Evolutionary conservation across 2,113 vertebrate species (phyloP), one percentile per base, ranked within the genome.

Genomic region (Garra rufa): DNA sequence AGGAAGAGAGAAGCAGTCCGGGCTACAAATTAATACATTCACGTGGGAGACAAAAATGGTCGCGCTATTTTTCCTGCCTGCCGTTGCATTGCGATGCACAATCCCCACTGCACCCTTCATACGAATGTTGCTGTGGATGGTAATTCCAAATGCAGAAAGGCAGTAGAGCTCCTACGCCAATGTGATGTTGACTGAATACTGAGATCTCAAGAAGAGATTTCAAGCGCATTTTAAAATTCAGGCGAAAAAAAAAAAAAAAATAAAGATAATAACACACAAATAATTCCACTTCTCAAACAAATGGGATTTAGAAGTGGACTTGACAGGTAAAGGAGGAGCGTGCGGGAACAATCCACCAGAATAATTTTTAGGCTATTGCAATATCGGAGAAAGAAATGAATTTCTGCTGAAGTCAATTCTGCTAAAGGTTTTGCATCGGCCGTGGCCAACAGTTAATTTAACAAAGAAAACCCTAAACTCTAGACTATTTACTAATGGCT

Each of bases 61-160:
- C 55, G 85, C 38, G 85, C 89, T 91, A 90, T 93, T 92, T 92
- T 87, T 90, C 87, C 79, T 90, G 88, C 87, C 89, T 89, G 89
- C 90, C 89, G 89, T 91, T 90, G 87, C 86, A 87, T 92, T 85
- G 89, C 88, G 81, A 88, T 91, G 86, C 86, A 83, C 75, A 87
- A 85, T 91, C 91, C 87, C 91, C 87, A 76, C 43, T 7, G 57
- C 87, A 85, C 89, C 74, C 85, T 87, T 89, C 89, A 87, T 87
- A 82, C 76, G 84, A 88, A 90, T 89, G 91, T 83, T 83, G 88
- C 79, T 76, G 73, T 28, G 82, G 74, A 90, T 83, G 84, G 88
- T 87, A 88, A 87, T 89, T 70, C 52, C 86, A 88, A 74, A 88
- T 86, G 50, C 87, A 85, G 69, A 84, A 80, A 67, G 52, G 76